Base-by-base conservation (phyloP, 2,797 vertebrate genomes). In the Nannoperca obscura region DNA sequence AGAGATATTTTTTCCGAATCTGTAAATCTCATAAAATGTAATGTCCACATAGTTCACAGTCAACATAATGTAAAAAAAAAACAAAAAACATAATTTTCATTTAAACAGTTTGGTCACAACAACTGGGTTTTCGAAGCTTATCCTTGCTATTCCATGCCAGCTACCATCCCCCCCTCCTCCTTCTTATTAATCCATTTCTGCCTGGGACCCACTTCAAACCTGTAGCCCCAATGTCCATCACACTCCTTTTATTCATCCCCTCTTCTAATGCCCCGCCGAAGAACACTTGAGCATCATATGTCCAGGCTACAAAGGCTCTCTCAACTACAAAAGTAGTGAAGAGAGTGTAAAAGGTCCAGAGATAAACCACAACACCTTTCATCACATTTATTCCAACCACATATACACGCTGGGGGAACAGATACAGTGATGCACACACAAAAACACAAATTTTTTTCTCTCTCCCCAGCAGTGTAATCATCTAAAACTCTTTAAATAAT, bases 231-330 rank as follows among this genome's bases (percentile, higher is more conserved):
- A 52, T 78, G 86, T 86, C 83, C 74, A 70, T 87, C 86, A 78
- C 57, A 52, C 58, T 76, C 58, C 69, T 61, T 60, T 70, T 76
- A 76, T 86, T 86, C 83, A 85, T 80, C 86, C 76, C 81, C 44
- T 64, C 74, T 75, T 91, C 78, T 86, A 74, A 91, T 80, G 78
- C 82, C 78, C 66, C 14, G 17, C 49, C 80, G 90, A 82, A 91
- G 90, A 91, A 85, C 89, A 91, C 89, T 91, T 92, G 89, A 93
- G 89, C 74, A 71, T 88, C 87, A 84, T 84, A 85, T 87, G 81
- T 90, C 84, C 74, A 53, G 58, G 85, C 88, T 91, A 87, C 89
- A 92, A 92, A 93, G 91, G 78, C 83, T 82, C 76, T 79, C 90
- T 92, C 68, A 74, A 88, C 86, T 91, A 91, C 89, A 93, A 91